Evolutionary conservation across 2,113 vertebrate species (phyloP).

Genomic region (Pelusios castaneus): DNA sequence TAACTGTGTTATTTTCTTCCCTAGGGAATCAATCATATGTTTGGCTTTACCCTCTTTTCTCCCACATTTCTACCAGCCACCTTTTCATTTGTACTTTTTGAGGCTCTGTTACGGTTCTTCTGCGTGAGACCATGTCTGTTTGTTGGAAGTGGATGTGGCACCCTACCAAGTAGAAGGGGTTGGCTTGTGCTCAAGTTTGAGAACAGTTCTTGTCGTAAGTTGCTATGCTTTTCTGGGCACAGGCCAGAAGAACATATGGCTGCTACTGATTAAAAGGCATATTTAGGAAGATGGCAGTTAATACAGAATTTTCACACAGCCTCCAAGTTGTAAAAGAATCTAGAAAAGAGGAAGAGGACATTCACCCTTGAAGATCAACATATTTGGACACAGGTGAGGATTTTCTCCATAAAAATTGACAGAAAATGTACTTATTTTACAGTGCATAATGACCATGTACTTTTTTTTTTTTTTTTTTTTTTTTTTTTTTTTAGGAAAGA

Average conservation of each 20-base stretch:
- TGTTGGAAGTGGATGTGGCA: constrained; percentile 17
- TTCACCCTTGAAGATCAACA: neutral
- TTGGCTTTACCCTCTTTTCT: neutral
- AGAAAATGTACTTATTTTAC: neutral
- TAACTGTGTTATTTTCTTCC: neutral
- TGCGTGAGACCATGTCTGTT: neutral
- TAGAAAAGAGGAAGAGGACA: neutral
- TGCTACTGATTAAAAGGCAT: constrained; percentile 19
- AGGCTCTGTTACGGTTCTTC: neutral
- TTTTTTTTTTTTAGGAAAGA: neutral
- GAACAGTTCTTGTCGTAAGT: constrained; percentile 23
- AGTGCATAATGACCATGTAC: neutral
- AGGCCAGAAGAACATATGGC: constrained; percentile 31
- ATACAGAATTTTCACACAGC: neutral
- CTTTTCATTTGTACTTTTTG: neutral
- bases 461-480: too few species aligned
- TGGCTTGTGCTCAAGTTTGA: constrained; percentile 18
- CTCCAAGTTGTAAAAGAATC: neutral
- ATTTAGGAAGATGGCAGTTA: constrained; percentile 9
- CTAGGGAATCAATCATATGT: neutral
- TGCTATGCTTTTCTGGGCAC: neutral
- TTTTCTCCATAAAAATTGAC: neutral
- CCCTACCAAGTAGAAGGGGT: constrained; percentile 14
- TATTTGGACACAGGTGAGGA: neutral
- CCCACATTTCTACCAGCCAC: neutral